Percentiles rank a stretch among this genome's conserved stretches.
Conservation (phyloP, 1,140 invertebrate species). For the Cydia splendana region DNA sequence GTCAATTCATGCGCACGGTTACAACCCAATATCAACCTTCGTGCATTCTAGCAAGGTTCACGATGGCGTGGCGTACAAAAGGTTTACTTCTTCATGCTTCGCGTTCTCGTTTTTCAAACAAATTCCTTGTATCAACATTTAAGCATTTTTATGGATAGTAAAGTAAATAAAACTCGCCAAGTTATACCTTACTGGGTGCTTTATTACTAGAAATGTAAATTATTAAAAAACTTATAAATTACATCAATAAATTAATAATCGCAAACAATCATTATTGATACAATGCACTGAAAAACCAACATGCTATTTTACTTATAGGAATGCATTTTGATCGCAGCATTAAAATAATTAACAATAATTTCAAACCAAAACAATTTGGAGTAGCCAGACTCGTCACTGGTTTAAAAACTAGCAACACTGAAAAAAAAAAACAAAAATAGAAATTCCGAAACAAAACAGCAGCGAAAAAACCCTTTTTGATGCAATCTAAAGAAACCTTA, state of each 20-base stretch:
- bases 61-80: too few species aligned
- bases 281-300: constrained; percentile 15
- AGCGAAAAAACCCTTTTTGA: not conserved
- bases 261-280: constrained; percentile 45
- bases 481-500: not conserved
- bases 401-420: constrained; percentile 28
- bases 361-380: constrained; percentile 20
- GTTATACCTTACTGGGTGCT: constrained; percentile 49
- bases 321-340: constrained; percentile 28
- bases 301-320: constrained; percentile 24
- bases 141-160: not conserved
- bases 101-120: too few species aligned
- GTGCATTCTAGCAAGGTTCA: too few species aligned
- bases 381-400: constrained; percentile 13
- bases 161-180: not conserved
- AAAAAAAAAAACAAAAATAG: constrained; percentile 31
- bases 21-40: too few species aligned
- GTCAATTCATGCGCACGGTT: too few species aligned
- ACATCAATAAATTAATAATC: constrained; percentile 66
- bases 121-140: too few species aligned
- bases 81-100: too few species aligned
- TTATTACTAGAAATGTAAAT: constrained; percentile 69
- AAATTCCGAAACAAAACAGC: constrained; percentile 22
- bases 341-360: constrained; percentile 28
- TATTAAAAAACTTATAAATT: constrained; percentile 73